Percentiles rank a stretch among this genome's conserved stretches.
Evolutionary conservation across 2,113 vertebrate genomes (phyloP).

Genomic region (Laticauda laticaudata): DNA sequence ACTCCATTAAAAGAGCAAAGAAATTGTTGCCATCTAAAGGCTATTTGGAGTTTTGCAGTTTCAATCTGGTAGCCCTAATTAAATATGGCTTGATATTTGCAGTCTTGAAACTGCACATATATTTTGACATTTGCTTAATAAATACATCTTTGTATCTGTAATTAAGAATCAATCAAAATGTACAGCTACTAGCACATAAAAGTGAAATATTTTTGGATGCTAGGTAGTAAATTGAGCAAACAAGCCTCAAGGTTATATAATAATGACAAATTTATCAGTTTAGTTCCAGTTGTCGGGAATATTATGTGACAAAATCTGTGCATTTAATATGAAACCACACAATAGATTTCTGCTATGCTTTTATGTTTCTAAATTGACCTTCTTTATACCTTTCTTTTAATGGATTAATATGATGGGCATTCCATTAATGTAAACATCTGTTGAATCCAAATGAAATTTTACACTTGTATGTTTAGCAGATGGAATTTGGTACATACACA

Average conservation of each 20-base stretch:
- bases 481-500: not conserved
- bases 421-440: not conserved
- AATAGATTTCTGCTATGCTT: not conserved
- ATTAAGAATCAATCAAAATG: not conserved
- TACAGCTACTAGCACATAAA: not conserved
- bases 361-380: not conserved
- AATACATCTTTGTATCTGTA: not conserved
- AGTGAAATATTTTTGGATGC: not conserved
- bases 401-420: not conserved
- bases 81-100: not conserved
- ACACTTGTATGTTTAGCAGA: not conserved
- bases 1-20: not conserved
- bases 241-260: not conserved
- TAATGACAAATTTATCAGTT: not conserved
- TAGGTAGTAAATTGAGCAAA: not conserved
- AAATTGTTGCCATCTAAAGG: not conserved
- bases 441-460: not conserved
- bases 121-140: not conserved
- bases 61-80: not conserved
- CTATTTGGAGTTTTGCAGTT: not conserved
- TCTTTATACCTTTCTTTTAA: not conserved
- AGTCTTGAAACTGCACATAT: not conserved
- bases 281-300: not conserved
- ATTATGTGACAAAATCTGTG: not conserved
- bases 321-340: not conserved